A percentile compares a stretch with the other conserved stretches of the same genome.
phyloP scores from a whole-genome alignment of 2,113 vertebrate species.

The Chiloscyllium plagiosum region DNA sequence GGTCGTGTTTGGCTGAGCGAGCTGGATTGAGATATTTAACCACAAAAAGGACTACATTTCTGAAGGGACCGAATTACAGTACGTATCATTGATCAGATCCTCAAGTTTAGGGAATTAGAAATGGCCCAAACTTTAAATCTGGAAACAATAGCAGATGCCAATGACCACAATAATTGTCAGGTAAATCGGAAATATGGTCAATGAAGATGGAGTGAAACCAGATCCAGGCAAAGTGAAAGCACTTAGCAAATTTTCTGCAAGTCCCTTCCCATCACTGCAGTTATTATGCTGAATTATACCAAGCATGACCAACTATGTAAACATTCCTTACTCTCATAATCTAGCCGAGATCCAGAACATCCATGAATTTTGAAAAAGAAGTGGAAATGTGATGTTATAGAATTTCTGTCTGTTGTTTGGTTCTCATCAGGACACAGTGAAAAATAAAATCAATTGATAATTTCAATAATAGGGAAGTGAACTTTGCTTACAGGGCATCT shows the following conservation, averaged over 20 bases:
- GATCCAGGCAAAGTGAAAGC: background rate
- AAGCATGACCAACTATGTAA: background rate
- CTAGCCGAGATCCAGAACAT: background rate
- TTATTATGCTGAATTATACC: background rate
- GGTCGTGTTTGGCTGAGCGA: background rate
- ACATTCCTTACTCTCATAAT: background rate
- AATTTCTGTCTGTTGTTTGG: background rate
- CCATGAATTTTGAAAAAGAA: background rate
- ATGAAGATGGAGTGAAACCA: background rate
- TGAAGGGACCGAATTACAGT: background rate
- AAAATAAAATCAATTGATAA: background rate
- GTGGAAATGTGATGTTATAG: background rate
- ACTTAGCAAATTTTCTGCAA: background rate
- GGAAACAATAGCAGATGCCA: background rate
- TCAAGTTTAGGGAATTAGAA: background rate
- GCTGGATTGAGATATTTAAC: background rate
- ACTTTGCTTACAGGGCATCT: no score
- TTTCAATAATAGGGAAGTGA: background rate
- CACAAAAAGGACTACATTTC: background rate
- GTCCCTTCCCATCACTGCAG: background rate
- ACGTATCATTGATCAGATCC: background rate
- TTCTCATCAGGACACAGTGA: background rate
- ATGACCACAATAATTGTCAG: background rate
- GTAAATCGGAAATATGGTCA: background rate
- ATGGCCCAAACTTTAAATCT: background rate